Base-by-base conservation (phyloP, 2,888 invertebrate species). In the Cataglyphis cursor region DNA sequence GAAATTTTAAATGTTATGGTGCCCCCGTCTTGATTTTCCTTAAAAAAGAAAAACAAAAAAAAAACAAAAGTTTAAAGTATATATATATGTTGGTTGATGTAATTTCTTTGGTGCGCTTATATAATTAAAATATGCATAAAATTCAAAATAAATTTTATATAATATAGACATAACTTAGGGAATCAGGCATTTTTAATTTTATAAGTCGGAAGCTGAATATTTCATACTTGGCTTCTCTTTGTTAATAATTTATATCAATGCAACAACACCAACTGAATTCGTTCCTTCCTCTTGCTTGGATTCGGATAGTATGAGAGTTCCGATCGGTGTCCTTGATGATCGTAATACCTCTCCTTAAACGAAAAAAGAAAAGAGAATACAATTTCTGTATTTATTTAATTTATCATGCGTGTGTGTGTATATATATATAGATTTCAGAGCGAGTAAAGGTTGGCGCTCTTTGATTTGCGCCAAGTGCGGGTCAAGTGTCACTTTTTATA, bases 361-460 rank as follows among this genome's bases (percentile, higher is more conserved):
- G 66, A 80, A 57, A 31, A 76, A 41, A 31, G 68, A 51, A 31
- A 76, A 51, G 57, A 70, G 74, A 54, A 65, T 54, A 48, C 41
- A 68, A 61, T 82, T 44, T 38, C 65, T 73, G 66, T 86, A 86
- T 86, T 86, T 86, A 86, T 86, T 88, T 90, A 86, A 90, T 90
- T 90, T 88, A 84, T 85, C 86, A 64, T 75, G 72, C 78, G 61
- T 85, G 84, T 85, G 85, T 51, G 73, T 84, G 81, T 82, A 80
- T 85, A 18, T 51, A 68, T 84, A 82, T 82, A 80, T 85, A 18
- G 44, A 81, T 59, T 74, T 70, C 41, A 59, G 24, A 54, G 62
- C 28, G 65, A 66, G 66, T 57, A 65, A 76, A 81, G n/a, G 21
- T 51, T 62, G 65, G 51, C 66, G 70, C 64, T 72, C 54, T 31